Evolutionary conservation across 2,797 vertebrate species (phyloP).

Genomic region (Chelidonichthys spinosus): DNA sequence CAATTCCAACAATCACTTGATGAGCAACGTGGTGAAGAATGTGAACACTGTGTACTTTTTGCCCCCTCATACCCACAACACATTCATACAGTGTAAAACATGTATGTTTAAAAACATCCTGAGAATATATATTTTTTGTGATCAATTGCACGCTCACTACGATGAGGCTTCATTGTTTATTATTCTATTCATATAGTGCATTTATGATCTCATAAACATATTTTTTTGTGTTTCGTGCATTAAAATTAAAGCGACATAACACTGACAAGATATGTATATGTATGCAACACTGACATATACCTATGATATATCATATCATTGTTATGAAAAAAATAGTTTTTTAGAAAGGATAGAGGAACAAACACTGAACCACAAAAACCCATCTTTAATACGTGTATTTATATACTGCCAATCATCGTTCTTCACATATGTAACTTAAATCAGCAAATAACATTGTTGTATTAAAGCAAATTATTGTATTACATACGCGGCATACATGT

Average conservation of each 20-base stretch:
- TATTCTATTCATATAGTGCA: background rate
- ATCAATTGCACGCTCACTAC: background rate
- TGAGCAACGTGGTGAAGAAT: background rate
- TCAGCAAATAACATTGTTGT: background rate
- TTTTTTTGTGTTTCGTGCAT: no score
- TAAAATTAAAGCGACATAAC: no score
- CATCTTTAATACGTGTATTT: background rate
- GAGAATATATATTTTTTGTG: no score
- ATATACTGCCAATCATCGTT: background rate
- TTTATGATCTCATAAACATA: background rate
- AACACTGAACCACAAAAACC: background rate
- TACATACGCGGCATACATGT: background rate
- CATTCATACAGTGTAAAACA: background rate
- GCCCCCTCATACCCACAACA: background rate
- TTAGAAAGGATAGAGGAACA: background rate
- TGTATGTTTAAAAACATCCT: no score
- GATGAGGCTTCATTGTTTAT: background rate
- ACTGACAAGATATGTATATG: no score
- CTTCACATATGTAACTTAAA: background rate
- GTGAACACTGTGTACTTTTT: constrained; percentile 65
- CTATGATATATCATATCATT: no score
- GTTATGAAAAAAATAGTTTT: no score
- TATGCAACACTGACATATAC: no score
- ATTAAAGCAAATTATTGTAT: background rate
- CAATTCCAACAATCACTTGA: background rate